These are phyloP conservation scores for Pachyrhynchus sulphureomaculatus DNA, from an alignment of 1,140 invertebrate genomes.

Conservation along the genomic window DNA sequence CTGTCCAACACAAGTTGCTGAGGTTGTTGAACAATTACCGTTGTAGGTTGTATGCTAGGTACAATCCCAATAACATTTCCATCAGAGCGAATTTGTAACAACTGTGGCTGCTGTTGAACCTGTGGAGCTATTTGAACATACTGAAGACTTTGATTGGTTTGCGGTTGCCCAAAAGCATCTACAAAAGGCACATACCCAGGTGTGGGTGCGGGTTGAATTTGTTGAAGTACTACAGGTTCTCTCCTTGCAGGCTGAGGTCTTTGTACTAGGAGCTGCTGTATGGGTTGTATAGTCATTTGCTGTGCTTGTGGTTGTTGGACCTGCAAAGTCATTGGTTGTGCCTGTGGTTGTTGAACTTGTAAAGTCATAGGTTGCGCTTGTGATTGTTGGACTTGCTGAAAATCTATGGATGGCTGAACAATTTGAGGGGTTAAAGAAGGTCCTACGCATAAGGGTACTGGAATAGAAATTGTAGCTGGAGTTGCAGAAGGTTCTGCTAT, in stretches of 20 bases:
- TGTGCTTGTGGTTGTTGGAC: slow-evolving; percentile 19
- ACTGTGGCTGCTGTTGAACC: slow-evolving; percentile 42
- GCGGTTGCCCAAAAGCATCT: slow-evolving; percentile 64
- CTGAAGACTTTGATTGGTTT: slow-evolving; percentile 67
- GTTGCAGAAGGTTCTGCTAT: slow-evolving; percentile 5
- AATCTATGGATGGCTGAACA: slow-evolving; percentile 26
- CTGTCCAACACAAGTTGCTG: slow-evolving; percentile 47
- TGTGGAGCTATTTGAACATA: slow-evolving; percentile 67
- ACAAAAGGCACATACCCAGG: slow-evolving; percentile 70
- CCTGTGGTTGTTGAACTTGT: too few species aligned
- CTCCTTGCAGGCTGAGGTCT: slow-evolving; percentile 9
- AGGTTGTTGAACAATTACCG: slow-evolving; percentile 47
- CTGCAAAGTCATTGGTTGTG: too few species aligned
- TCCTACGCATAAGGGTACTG: slow-evolving; percentile 23
- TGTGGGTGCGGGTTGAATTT: slow-evolving; percentile 20
- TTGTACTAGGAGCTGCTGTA: slow-evolving; percentile 25
- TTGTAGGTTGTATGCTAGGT: slow-evolving; percentile 61
- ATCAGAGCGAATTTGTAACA: slow-evolving; percentile 58
- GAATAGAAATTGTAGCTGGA: slow-evolving; percentile 24
- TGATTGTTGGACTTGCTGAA: slow-evolving; percentile 22
- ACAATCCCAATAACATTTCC: slow-evolving; percentile 65
- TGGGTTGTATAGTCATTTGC: slow-evolving; percentile 21
- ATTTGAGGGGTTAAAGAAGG: slow-evolving; percentile 14
- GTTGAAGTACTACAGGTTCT: slow-evolving; percentile 24
- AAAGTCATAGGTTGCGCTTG: too few species aligned